phyloP scores from a whole-genome alignment of 2,113 vertebrate genomes.

The Gadus chalcogrammus region DNA sequence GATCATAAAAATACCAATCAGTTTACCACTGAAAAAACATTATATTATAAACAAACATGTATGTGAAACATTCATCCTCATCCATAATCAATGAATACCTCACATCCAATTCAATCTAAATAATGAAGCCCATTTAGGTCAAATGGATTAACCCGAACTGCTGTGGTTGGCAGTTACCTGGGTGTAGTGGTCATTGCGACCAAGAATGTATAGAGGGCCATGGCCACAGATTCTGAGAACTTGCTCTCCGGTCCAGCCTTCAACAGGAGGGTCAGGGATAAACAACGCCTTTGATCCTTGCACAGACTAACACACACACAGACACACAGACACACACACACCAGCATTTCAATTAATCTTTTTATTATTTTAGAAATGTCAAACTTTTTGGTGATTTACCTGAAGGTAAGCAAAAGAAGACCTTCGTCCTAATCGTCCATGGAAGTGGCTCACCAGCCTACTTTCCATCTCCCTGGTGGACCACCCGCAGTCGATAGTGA shows the following conservation, averaged over 20 bases:
- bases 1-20: not conserved
- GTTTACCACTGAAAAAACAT: not conserved
- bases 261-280: constrained; percentile 43
- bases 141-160: not conserved
- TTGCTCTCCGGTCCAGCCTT: constrained; percentile 62
- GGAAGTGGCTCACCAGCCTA: constrained; percentile 47
- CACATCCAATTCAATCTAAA: not conserved
- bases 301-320: constrained; percentile 40
- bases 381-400: constrained; percentile 30
- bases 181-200: constrained; percentile 29
- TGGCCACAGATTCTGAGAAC: constrained; percentile 45
- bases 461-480: constrained; percentile 46
- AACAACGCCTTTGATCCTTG: constrained; percentile 51
- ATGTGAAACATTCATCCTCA: not conserved
- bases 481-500: constrained; percentile 55
- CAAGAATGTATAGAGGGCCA: constrained; percentile 52
- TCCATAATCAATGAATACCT: not conserved
- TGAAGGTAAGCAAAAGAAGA: constrained; percentile 59
- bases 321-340: not conserved
- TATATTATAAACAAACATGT: too few relatives aligned
- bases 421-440: constrained; percentile 21
- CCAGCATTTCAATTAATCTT: too few relatives aligned
- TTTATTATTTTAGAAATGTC: not conserved
- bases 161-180: constrained; percentile 36
- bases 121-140: not conserved